A percentile compares a stretch with the other conserved stretches of the same genome.
Evolutionary conservation across 2,888 invertebrate genomes (phyloP).

Genomic region (Macrostomum cliftonense): DNA sequence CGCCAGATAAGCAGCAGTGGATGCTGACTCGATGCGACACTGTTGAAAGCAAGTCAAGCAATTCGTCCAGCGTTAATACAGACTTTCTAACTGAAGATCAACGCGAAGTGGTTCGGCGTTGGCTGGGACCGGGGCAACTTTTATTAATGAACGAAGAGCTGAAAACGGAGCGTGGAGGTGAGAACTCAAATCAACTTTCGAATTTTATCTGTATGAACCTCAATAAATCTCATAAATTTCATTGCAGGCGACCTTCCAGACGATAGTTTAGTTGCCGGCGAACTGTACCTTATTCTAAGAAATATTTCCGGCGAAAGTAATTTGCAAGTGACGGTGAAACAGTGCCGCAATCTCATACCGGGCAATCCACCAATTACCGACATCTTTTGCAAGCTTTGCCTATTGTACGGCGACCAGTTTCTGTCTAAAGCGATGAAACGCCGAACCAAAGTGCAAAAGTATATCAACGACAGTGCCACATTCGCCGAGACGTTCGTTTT

Average conservation of each 20-base stretch:
- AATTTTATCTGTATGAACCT: too few relatives aligned
- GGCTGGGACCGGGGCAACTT: constrained; percentile 8
- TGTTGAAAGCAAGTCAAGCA: constrained; percentile 6
- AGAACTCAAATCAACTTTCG: too few relatives aligned
- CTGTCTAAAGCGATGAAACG: constrained; percentile 7
- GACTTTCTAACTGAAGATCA: constrained; percentile 8
- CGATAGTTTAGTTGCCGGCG: constrained; percentile 6
- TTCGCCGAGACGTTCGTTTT: constrained; percentile 6
- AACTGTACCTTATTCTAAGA: constrained; percentile 4
- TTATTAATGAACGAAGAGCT: constrained; percentile 5
- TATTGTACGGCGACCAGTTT: constrained; percentile 9
- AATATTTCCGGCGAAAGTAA: constrained; percentile 6
- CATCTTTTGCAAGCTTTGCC: constrained; percentile 7
- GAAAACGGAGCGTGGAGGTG: too few relatives aligned
- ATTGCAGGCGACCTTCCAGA: constrained; percentile 6
- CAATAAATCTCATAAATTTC: too few relatives aligned
- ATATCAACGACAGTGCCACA: not conserved
- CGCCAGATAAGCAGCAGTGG: too few relatives aligned
- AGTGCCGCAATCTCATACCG: not conserved
- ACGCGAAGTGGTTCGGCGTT: constrained; percentile 5
- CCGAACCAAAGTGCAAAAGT: constrained; percentile 4
- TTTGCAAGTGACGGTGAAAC: too few relatives aligned
- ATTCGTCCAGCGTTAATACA: constrained; percentile 7
- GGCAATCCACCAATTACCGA: not conserved
- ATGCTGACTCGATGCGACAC: too few relatives aligned